Evolutionary conservation across 1,140 invertebrate genomes (phyloP).

Genomic region (Ceratosolen fusciceps): DNA sequence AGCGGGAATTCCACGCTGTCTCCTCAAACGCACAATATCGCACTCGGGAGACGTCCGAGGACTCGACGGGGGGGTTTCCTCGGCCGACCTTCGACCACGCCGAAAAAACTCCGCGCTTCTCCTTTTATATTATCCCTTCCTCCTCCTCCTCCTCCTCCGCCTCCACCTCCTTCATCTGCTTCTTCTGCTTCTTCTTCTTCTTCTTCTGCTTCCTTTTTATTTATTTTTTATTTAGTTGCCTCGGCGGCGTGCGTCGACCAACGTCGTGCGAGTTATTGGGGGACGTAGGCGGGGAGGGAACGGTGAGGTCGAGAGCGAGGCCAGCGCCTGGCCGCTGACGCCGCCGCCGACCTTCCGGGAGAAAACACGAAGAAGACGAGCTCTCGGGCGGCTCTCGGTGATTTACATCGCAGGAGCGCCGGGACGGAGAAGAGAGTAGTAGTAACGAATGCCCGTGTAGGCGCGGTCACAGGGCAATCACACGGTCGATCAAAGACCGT

Average conservation of each 20-base stretch:
- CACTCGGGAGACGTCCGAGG: not conserved
- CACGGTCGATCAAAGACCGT: slow-evolving; percentile 39
- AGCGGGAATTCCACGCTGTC: slow-evolving; percentile 43
- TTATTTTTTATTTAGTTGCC: too few species aligned
- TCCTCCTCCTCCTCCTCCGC: too few species aligned
- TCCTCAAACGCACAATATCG: slow-evolving; percentile 40
- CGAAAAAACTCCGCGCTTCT: slow-evolving; percentile 4
- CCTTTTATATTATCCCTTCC: too few species aligned
- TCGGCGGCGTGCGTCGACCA: not conserved
- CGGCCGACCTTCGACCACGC: slow-evolving; percentile 21
- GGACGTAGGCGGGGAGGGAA: too few species aligned
- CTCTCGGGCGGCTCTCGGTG: slow-evolving; percentile 22
- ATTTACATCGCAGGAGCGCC: slow-evolving; percentile 36
- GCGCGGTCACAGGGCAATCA: slow-evolving; percentile 40
- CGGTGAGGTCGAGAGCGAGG: too few species aligned
- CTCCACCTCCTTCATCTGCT: too few species aligned
- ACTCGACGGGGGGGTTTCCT: slow-evolving; percentile 38
- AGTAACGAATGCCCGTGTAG: slow-evolving; percentile 15
- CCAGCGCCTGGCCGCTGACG: too few species aligned
- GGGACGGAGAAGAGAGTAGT: not conserved
- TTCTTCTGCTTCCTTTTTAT: too few species aligned
- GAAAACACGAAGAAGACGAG: slow-evolving; percentile 18
- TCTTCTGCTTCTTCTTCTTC: too few species aligned
- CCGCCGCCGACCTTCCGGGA: too few species aligned
- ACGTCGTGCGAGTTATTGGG: too few species aligned